Evolutionary conservation across 2,113 vertebrate species (phyloP).

Genomic region (Sylvia atricapilla): DNA sequence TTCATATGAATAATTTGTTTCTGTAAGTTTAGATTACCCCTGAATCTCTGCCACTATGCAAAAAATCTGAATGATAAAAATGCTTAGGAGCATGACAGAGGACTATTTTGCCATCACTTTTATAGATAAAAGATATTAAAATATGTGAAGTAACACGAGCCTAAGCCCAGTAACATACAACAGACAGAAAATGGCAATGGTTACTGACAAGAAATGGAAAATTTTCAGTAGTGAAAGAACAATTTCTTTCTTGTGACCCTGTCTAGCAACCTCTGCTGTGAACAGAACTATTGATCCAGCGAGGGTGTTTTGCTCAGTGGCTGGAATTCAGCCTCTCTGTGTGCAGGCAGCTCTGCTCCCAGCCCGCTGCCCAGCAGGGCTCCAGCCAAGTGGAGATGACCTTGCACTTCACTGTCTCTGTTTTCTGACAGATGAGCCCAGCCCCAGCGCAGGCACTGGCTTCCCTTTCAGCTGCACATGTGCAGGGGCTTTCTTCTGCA

Average conservation of each 20-base stretch:
- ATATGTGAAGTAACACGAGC: background rate
- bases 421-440: background rate
- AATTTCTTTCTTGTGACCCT: background rate
- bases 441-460: background rate
- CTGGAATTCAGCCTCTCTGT: background rate
- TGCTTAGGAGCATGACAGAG: background rate
- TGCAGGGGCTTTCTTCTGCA: background rate
- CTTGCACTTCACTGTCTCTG: background rate
- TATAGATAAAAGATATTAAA: background rate
- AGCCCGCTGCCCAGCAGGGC: background rate
- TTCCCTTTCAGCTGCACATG: background rate
- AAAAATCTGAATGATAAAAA: background rate
- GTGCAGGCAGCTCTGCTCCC: background rate
- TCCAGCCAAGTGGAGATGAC: background rate
- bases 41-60: background rate
- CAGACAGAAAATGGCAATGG: background rate
- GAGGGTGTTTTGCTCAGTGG: background rate
- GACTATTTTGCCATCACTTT: background rate
- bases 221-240: background rate
- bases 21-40: background rate
- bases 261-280: background rate
- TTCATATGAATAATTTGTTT: background rate
- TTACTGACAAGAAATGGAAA: background rate
- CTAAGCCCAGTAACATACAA: background rate
- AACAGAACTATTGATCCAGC: conserved; percentile 30